Percentiles rank a stretch among this genome's conserved stretches.
Evolutionary conservation across 2,113 vertebrate species (phyloP).

Genomic region (Crotalus viridis): DNA sequence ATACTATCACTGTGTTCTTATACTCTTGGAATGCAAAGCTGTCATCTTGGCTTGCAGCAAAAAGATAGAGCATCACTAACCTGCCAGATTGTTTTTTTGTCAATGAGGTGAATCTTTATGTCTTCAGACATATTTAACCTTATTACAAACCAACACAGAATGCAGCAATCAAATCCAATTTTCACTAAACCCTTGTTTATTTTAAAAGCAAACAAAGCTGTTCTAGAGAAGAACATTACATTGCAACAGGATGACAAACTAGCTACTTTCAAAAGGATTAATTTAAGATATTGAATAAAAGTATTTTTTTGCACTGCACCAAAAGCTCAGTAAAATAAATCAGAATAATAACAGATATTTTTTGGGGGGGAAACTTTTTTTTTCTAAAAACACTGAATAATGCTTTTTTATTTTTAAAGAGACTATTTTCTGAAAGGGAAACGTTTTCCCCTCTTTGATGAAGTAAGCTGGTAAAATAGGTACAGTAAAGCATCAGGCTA

Average conservation of each 20-base stretch:
- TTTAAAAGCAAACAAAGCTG: not conserved
- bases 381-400: not conserved
- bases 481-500: not conserved
- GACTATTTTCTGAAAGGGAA: not conserved
- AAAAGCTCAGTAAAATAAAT: not conserved
- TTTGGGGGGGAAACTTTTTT: not conserved
- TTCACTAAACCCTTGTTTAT: slow-evolving; percentile 4
- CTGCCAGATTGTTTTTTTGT: slow-evolving; percentile 8
- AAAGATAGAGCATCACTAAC: slow-evolving; percentile 7
- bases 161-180: slow-evolving; percentile 17
- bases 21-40: slow-evolving; percentile 1
- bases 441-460: not conserved
- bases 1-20: not conserved
- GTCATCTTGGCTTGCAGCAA: not conserved
- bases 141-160: slow-evolving; percentile 9
- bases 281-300: not conserved
- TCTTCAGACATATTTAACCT: slow-evolving; percentile 14
- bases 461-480: not conserved
- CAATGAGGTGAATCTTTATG: slow-evolving; percentile 5
- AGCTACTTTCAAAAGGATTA: not conserved
- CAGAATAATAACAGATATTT: not conserved
- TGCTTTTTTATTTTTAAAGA: not conserved
- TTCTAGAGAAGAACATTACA: not conserved
- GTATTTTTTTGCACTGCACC: not conserved
- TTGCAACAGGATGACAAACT: not conserved